phyloP scores from a whole-genome alignment of 2,888 invertebrate genomes.

The Archaeoteleia sp. region DNA sequence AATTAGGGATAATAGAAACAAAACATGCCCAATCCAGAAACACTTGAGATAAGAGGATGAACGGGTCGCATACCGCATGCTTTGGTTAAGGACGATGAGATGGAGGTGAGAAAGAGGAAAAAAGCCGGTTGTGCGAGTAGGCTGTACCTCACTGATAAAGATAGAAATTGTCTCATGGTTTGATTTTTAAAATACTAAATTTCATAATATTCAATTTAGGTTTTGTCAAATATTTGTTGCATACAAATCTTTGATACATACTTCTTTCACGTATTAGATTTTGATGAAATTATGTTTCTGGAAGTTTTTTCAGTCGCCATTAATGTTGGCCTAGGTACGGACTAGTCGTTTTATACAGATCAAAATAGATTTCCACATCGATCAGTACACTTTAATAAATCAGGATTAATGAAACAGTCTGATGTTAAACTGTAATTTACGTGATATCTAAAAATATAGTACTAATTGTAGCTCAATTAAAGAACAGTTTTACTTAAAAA shows the following conservation, averaged over 20 bases:
- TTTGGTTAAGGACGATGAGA: slow-evolving; percentile 32
- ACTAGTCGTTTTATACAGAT: too few species aligned
- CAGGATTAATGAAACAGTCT: too few species aligned
- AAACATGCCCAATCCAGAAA: slow-evolving; percentile 70
- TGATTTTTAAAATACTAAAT: slow-evolving; percentile 12
- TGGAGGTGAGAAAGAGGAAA: slow-evolving; percentile 33
- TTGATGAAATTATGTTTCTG: too few species aligned
- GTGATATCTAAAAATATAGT: too few species aligned
- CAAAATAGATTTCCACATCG: too few species aligned
- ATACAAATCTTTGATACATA: slow-evolving; percentile 3
- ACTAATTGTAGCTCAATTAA: too few species aligned
- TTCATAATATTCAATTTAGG: neutral
- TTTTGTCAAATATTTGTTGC: too few species aligned
- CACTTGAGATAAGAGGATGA: slow-evolving; percentile 65
- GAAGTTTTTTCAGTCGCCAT: too few species aligned
- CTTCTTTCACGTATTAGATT: slow-evolving; percentile 5
- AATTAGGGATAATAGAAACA: slow-evolving; percentile 72
- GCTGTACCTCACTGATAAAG: slow-evolving; percentile 19
- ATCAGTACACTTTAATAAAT: too few species aligned
- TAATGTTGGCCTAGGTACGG: too few species aligned
- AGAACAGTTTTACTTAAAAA: too few species aligned
- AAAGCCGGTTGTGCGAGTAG: slow-evolving; percentile 39
- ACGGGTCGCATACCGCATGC: slow-evolving; percentile 57
- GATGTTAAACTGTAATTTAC: too few species aligned
- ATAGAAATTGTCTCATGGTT: slow-evolving; percentile 21